These are phyloP conservation scores for Xestia c-nigrum DNA, from an alignment of 2,888 invertebrate species.

Conservation along the genomic window DNA sequence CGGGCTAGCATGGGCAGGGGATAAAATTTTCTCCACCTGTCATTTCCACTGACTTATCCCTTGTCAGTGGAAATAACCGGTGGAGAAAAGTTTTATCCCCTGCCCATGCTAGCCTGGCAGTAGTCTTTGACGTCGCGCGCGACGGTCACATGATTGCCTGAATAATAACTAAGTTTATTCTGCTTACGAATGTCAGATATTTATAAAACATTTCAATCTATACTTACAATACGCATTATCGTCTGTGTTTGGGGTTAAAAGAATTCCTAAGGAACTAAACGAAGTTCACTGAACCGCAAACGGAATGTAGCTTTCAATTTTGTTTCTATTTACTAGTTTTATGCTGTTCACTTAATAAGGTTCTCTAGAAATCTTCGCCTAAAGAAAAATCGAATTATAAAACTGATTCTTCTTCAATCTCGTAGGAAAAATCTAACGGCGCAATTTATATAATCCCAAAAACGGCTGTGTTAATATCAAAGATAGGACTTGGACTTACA, in stretches of 20 bases:
- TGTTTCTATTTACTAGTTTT: not conserved
- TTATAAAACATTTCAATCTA: conserved; percentile 11
- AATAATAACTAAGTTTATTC: not conserved
- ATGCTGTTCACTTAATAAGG: not conserved
- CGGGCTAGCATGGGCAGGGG: too few species aligned
- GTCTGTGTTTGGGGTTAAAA: not conserved
- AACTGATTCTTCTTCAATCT: not conserved
- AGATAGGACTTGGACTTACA: conserved; percentile 10
- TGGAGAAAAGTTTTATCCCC: too few species aligned
- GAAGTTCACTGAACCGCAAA: not conserved
- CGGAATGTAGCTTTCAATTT: not conserved
- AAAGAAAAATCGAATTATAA: not conserved
- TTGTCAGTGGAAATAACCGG: too few species aligned
- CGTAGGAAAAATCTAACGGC: not conserved
- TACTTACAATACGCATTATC: not conserved
- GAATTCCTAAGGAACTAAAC: not conserved
- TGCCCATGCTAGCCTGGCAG: too few species aligned
- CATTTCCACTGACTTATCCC: too few species aligned
- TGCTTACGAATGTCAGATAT: not conserved
- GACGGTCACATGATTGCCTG: not conserved
- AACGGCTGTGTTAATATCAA: conserved; percentile 13
- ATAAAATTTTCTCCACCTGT: too few species aligned
- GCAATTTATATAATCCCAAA: not conserved
- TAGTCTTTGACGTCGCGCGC: not conserved
- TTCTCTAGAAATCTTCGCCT: not conserved